phyloP scores from a whole-genome alignment of 2,888 invertebrate species.

The Heliconius sara region DNA sequence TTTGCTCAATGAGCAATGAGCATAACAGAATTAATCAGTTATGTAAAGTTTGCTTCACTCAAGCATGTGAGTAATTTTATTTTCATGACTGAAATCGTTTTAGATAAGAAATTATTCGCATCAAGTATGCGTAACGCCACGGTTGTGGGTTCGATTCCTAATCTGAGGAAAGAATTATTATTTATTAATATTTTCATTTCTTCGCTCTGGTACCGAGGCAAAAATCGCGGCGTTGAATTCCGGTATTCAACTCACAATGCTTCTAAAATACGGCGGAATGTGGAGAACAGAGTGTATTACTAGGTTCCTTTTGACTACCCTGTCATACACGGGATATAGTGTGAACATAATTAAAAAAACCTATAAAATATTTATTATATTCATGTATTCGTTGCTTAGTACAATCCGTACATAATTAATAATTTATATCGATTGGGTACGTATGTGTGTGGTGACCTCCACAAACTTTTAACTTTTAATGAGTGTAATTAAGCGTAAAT shows the following conservation, averaged over 20 bases:
- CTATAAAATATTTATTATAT: neutral
- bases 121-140: neutral
- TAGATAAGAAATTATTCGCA: neutral
- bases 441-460: constrained; percentile 22
- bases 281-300: no score
- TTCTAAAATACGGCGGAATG: no score
- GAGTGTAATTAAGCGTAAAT: neutral
- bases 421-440: constrained; percentile 18
- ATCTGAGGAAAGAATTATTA: no score
- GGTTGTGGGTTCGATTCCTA: no score
- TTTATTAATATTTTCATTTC: no score
- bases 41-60: neutral
- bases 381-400: neutral
- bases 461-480: constrained; percentile 21
- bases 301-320: no score
- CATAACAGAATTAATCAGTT: neutral
- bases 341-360: no score
- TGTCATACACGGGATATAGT: no score
- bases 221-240: no score
- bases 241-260: no score
- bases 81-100: neutral
- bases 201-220: no score
- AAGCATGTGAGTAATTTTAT: neutral
- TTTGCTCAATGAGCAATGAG: neutral
- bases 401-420: constrained; percentile 22